Base-by-base conservation (phyloP, 2,888 invertebrate species). In the Deladenus siricidicola region DNA sequence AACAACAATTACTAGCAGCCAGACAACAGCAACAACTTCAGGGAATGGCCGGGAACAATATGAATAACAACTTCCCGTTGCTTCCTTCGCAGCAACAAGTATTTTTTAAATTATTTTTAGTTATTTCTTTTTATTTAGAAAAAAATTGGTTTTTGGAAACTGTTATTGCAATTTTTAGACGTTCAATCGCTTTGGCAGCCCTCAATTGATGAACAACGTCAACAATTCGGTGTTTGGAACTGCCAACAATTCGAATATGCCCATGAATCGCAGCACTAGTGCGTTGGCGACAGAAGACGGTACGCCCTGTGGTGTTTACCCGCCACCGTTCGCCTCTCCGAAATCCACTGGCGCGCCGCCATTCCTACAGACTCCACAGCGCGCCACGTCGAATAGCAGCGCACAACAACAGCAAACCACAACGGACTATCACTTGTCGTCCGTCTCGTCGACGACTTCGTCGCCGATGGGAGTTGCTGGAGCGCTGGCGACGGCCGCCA, bases 111-210 rank as follows among this genome's bases (percentile, higher is more conserved):
- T 34, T 34, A 34, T 34, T 34, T 34, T 34, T 34, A 34, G 39
- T 10, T 34, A 14, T 34, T n/a, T n/a, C n/a, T n/a, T n/a, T n/a
- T n/a, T n/a, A n/a, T n/a, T n/a, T n/a, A n/a, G n/a, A n/a, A n/a
- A n/a, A n/a, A n/a, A n/a, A n/a, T n/a, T n/a, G n/a, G n/a, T n/a
- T n/a, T n/a, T n/a, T n/a, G n/a, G n/a, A n/a, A n/a, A n/a, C n/a
- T n/a, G n/a, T n/a, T n/a, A n/a, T n/a, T n/a, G n/a, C n/a, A n/a
- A n/a, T n/a, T n/a, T n/a, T n/a, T n/a, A n/a, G 24, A 50, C 39
- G 19, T 34, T 53, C 30, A 53, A 53, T 39, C 53, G 42, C n/a
- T 53, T 53, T 53, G 53, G 53, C 17, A 53, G 53, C 39, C 53
- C 53, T 8, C 53, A 30, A 39, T 24, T 53, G 19, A 39, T 34